Conservation (phyloP, 2,888 invertebrate genomes). For the Mamestra brassicae region DNA sequence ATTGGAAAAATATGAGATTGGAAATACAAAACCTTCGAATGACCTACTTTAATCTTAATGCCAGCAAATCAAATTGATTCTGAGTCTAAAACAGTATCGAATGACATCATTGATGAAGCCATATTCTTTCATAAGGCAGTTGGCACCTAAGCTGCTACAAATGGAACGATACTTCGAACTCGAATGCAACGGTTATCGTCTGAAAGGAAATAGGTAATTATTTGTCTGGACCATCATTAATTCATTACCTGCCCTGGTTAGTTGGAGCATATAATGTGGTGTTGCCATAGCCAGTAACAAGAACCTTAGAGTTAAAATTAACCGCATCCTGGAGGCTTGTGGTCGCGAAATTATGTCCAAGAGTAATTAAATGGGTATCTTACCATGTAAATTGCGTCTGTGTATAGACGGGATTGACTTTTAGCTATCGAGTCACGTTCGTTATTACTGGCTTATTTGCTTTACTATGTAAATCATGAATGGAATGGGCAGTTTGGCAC, state of each 20-base stretch:
- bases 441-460: slow-evolving; percentile 23
- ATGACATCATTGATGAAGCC: slow-evolving; percentile 67
- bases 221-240: slow-evolving; percentile 14
- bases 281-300: slow-evolving; percentile 16
- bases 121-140: slow-evolving; percentile 54
- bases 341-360: slow-evolving; percentile 56
- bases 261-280: slow-evolving; percentile 24
- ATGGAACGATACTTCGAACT: slow-evolving; percentile 24
- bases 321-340: slow-evolving; percentile 64
- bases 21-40: slow-evolving; percentile 47
- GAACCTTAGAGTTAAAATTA: slow-evolving; percentile 48
- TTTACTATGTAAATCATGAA: slow-evolving; percentile 9
- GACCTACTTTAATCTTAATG: slow-evolving; percentile 50
- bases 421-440: slow-evolving; percentile 26
- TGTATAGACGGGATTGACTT: slow-evolving; percentile 2
- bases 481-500: slow-evolving; percentile 9
- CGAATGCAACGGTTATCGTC: slow-evolving; percentile 19
- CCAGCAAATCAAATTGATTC: slow-evolving; percentile 56
- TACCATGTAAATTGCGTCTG: slow-evolving; percentile 23
- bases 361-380: slow-evolving; percentile 31
- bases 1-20: slow-evolving; percentile 12
- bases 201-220: slow-evolving; percentile 47
- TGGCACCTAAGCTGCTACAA: slow-evolving; percentile 46
- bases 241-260: not conserved
- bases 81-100: slow-evolving; percentile 62